These are phyloP conservation scores for Acanthosepion lycidas DNA, from an alignment of 2,888 invertebrate species.

Conservation along the genomic window DNA sequence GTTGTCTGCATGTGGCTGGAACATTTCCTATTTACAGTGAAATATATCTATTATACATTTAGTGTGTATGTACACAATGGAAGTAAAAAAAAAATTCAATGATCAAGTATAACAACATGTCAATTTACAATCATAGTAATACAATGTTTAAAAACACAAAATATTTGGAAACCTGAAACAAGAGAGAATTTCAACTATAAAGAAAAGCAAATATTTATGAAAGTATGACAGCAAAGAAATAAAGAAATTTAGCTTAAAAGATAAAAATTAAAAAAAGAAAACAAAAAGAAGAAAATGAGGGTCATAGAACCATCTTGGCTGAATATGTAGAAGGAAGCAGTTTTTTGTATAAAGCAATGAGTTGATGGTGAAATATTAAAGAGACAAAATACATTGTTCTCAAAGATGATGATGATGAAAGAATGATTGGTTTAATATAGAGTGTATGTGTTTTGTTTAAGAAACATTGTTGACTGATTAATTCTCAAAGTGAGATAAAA, in stretches of 20 bases:
- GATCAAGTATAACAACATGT: conserved; percentile 33
- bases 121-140: not conserved
- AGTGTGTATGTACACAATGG: conserved; percentile 33
- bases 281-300: not conserved
- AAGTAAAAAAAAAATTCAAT: not conserved
- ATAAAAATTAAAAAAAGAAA: not conserved
- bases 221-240: not conserved
- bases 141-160: conserved; percentile 33
- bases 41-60: conserved; percentile 20
- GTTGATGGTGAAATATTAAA: not conserved
- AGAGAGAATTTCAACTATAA: not conserved
- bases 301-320: not conserved
- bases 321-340: not conserved
- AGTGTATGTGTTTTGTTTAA: too few relatives aligned
- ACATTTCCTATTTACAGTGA: conserved; percentile 3
- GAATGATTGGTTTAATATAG: not conserved
- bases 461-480: not conserved
- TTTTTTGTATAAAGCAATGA: not conserved
- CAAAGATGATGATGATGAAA: not conserved
- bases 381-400: not conserved
- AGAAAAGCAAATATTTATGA: not conserved
- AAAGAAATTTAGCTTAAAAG: not conserved
- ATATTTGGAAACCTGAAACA: conserved; percentile 2
- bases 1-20: conserved; percentile 33
- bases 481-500: not conserved